A percentile compares a stretch with the other conserved stretches of the same genome.
These are phyloP conservation scores for Sinelater perroti DNA, from an alignment of 2,888 invertebrate genomes.

Conservation along the genomic window DNA sequence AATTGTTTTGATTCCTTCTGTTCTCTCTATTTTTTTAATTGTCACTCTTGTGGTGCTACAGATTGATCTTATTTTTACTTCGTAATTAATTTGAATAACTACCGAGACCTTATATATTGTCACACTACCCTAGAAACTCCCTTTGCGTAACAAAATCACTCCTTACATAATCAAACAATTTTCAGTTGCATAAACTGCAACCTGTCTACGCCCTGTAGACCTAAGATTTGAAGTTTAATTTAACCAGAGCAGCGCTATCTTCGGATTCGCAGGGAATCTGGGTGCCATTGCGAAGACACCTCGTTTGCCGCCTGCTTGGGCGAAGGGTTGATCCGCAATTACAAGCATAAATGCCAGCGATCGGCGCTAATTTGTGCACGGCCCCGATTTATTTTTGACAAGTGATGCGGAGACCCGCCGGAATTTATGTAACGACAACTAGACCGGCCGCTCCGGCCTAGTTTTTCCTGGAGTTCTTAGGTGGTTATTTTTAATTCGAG, in stretches of 20 bases:
- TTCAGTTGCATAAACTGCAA: no score
- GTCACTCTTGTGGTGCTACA: no score
- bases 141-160: no score
- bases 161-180: no score
- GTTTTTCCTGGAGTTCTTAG: slow-evolving; percentile 25
- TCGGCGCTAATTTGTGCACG: slow-evolving; percentile 19
- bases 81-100: no score
- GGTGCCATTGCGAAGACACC: slow-evolving; percentile 25
- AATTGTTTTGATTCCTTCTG: no score
- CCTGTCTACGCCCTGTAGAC: slow-evolving; percentile 8
- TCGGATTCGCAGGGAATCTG: slow-evolving; percentile 22
- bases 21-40: no score
- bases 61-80: no score
- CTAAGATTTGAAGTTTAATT: slow-evolving; percentile 28
- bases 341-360: slow-evolving; percentile 20
- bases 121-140: no score
- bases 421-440: slow-evolving; percentile 14
- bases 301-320: slow-evolving; percentile 17
- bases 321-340: slow-evolving; percentile 23
- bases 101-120: no score
- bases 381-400: slow-evolving; percentile 23
- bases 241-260: slow-evolving; percentile 27
- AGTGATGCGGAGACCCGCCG: slow-evolving; percentile 15
- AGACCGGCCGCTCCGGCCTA: slow-evolving; percentile 15
- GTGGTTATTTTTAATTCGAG: slow-evolving; percentile 24